Base-by-base conservation (phyloP, 2,113 vertebrate species). In the Emydura subglobosa region DNA sequence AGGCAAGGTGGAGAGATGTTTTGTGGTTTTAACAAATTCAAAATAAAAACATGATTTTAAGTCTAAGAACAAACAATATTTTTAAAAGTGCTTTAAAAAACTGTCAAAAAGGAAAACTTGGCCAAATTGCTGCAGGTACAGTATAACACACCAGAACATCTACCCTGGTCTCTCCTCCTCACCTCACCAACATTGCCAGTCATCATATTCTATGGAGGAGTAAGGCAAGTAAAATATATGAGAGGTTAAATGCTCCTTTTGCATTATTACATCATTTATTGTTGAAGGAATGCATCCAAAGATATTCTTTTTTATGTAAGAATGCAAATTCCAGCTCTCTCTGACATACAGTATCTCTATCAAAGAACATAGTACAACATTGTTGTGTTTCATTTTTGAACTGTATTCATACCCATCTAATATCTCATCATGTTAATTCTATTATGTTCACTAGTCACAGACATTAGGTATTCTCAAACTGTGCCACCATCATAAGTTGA, bases 121-220 rank as follows among this genome's bases (percentile, higher is more conserved):
- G 7, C 5, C 34, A 57, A 5, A 31, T 0, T 24, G 39, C 42
- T n/a, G 50, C 0, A 31, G 12, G 27, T 39, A 12, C 65, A 47
- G 22, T 87, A 22, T 12, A 83, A 31, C 39, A 50, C 6, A 68
- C 24, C 6, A 42, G 54, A 42, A 68, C 16, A 68, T 68, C 61
- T 17, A n/a, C 16, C 14, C 34, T 19, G 31, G 17, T 21, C 61
- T 68, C 17, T 68, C 61, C 61, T n/a, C 61, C 17, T 14, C 61
- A n/a, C 31, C 61, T 34, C 14, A n/a, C 61, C 16, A 68, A n/a
- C 16, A n/a, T n/a, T 68, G 61, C 34, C 34, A 68, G 34, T 7
- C 34, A 68, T 21, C 61, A n/a, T 19, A 21, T n/a, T 8, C 7
- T 5, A 68, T 68, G 17, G 34, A 19, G 61, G 8, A 17, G 16